These are phyloP conservation scores for Drosophila suzukii DNA, from an alignment of 1,140 invertebrate species.

Conservation along the genomic window DNA sequence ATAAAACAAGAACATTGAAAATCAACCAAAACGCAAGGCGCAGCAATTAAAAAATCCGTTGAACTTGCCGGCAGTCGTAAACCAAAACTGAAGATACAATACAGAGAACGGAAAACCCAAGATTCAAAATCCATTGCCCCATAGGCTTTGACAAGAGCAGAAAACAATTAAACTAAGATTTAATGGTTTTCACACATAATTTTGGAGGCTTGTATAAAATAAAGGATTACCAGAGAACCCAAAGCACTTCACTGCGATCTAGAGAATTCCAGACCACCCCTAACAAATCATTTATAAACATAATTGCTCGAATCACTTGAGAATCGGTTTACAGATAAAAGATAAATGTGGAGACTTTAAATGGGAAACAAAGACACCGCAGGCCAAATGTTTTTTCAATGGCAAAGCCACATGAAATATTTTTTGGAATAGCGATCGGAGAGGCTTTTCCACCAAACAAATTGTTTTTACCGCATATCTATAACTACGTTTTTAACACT, in stretches of 20 bases:
- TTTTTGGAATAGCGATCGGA: slow-evolving; percentile 39
- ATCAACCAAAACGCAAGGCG: slow-evolving; percentile 51
- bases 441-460: slow-evolving; percentile 57
- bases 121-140: slow-evolving; percentile 21
- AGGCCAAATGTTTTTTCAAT: slow-evolving; percentile 55
- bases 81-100: slow-evolving; percentile 38
- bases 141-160: slow-evolving; percentile 51
- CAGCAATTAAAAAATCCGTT: slow-evolving; percentile 77
- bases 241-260: slow-evolving; percentile 8
- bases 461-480: slow-evolving; percentile 50
- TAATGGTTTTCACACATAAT: slow-evolving; percentile 78
- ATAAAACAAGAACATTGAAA: slow-evolving; percentile 62
- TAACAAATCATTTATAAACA: slow-evolving; percentile 79
- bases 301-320: slow-evolving; percentile 67
- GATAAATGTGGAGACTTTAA: slow-evolving; percentile 23
- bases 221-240: slow-evolving; percentile 55
- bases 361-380: slow-evolving; percentile 62
- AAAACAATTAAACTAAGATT: slow-evolving; percentile 62
- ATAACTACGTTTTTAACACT: slow-evolving; percentile 79
- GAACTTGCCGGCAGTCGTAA: slow-evolving; percentile 72
- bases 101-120: slow-evolving; percentile 5
- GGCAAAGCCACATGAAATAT: slow-evolving; percentile 19
- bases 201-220: slow-evolving; percentile 63
- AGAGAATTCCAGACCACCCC: slow-evolving; percentile 60
- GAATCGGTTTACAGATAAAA: slow-evolving; percentile 35